Base-by-base conservation (phyloP, 2,888 invertebrate species). In the Pilophorus perplexus region DNA sequence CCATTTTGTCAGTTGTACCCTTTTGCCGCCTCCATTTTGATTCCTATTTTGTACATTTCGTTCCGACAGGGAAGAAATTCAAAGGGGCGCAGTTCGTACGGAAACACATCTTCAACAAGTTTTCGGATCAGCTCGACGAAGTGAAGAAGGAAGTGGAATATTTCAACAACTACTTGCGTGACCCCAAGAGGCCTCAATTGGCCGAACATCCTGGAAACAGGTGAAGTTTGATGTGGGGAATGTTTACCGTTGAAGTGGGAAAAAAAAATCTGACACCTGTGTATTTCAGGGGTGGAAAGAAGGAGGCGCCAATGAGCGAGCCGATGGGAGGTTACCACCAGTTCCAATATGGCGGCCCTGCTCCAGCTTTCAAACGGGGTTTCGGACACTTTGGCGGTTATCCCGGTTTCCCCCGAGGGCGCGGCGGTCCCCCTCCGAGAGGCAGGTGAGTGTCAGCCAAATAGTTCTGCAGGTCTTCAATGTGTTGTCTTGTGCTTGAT, bases 41-140 rank as follows among this genome's bases (percentile, higher is more conserved):
- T 3, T n/a, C 10, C 33, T 10, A 33, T 33, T 33, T 33, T 33
- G 6, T 33, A 37, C 14, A n/a, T n/a, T 37, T 37, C 10, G 33
- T 33, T 33, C 33, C 6, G 10, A 33, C 10, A 64, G 64, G 67
- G 8, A 99, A 99, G 78, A 99, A 99, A 77, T 99, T 99, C 79
- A 99, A 98, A 77, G 87, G 98, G 0, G 97, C 98, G 0, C 98
- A 99, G 77, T 99, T 97, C 78, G 96, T 99, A 27, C 86, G 94
- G 68, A 99, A 99, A 77, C 99, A 99, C 77, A 95, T 99, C 71
- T 90, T 93, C 76, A 97, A 97, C 77, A 99, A 99, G 76, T 98
- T 99, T 75, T 88, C 79, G 0, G 98, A 99, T 75, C 98, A 97
- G 79, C 88, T 99, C 44, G 93, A 97, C 38, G 97, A 98, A 79